A percentile compares a stretch with the other conserved stretches of the same genome.
phyloP scores from a whole-genome alignment of 2,888 invertebrate genomes.

The Teinopalpus imperialis region DNA sequence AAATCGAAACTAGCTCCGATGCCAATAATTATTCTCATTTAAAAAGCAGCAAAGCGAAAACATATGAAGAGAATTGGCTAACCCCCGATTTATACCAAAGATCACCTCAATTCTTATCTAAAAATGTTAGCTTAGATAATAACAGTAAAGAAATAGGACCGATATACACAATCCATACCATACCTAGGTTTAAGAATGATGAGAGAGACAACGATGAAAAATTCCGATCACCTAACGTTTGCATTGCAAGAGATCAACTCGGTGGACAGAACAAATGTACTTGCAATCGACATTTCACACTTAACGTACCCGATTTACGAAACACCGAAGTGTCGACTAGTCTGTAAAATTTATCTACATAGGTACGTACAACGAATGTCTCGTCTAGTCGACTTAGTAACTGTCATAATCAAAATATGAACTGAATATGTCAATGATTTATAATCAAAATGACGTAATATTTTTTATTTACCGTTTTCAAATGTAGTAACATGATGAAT shows the following conservation, averaged over 20 bases:
- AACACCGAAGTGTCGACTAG: slow-evolving; percentile 65
- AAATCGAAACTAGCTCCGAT: slow-evolving; percentile 52
- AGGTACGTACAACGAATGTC: slow-evolving; percentile 41
- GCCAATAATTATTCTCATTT: slow-evolving; percentile 49
- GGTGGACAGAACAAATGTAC: slow-evolving; percentile 64
- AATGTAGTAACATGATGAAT: too few relatives aligned
- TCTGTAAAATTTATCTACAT: slow-evolving; percentile 44
- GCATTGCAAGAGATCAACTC: slow-evolving; percentile 62
- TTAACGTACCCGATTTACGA: slow-evolving; percentile 28
- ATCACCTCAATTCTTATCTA: slow-evolving; percentile 47
- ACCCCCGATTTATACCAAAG: slow-evolving; percentile 49
- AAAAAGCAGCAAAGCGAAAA: slow-evolving; percentile 48
- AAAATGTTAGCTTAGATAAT: slow-evolving; percentile 42
- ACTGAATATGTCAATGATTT: too few relatives aligned
- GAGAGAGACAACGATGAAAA: slow-evolving; percentile 49
- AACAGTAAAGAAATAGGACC: slow-evolving; percentile 39
- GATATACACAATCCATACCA: slow-evolving; percentile 49
- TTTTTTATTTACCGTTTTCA: too few relatives aligned
- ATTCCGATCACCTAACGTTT: slow-evolving; percentile 69
- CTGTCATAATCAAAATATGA: slow-evolving; percentile 31
- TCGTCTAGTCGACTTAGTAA: slow-evolving; percentile 61
- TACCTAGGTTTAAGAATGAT: slow-evolving; percentile 52
- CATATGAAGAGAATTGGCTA: slow-evolving; percentile 49
- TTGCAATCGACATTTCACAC: slow-evolving; percentile 49
- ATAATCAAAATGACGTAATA: too few relatives aligned